phyloP scores from a whole-genome alignment of 2,113 vertebrate species.

The Phasianus colchicus region DNA sequence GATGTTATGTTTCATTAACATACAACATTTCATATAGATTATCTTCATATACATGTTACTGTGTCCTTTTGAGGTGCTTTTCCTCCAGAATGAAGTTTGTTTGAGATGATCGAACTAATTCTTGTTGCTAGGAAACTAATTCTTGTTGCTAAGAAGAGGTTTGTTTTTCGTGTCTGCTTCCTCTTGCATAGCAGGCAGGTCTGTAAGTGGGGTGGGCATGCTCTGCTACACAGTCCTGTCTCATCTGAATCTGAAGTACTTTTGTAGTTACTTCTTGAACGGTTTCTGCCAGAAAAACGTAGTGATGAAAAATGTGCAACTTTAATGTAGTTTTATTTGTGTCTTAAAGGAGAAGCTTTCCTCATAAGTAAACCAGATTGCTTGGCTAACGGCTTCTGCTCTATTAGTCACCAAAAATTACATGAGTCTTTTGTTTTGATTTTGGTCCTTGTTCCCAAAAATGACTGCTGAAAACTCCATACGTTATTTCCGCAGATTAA shows the following conservation, averaged over 20 bases:
- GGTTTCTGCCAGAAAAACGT: neutral
- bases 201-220: neutral
- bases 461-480: neutral
- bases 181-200: too few species aligned
- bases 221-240: neutral
- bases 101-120: neutral
- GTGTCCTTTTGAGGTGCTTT: neutral
- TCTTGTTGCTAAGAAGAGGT: conserved; percentile 28
- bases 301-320: neutral
- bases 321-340: neutral
- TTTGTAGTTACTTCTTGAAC: neutral
- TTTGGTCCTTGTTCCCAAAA: neutral
- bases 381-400: neutral
- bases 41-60: neutral
- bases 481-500: neutral
- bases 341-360: neutral
- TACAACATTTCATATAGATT: neutral
- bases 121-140: conserved; percentile 25
- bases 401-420: neutral
- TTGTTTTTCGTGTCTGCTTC: neutral
- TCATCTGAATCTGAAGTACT: neutral
- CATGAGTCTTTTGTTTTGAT: neutral
- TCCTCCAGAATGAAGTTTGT: neutral
- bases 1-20: neutral
- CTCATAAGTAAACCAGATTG: neutral